Percentiles rank a stretch among this genome's conserved stretches.
These are phyloP conservation scores for Eurytemora carolleeae DNA, from an alignment of 1,140 invertebrate genomes.

Conservation along the genomic window DNA sequence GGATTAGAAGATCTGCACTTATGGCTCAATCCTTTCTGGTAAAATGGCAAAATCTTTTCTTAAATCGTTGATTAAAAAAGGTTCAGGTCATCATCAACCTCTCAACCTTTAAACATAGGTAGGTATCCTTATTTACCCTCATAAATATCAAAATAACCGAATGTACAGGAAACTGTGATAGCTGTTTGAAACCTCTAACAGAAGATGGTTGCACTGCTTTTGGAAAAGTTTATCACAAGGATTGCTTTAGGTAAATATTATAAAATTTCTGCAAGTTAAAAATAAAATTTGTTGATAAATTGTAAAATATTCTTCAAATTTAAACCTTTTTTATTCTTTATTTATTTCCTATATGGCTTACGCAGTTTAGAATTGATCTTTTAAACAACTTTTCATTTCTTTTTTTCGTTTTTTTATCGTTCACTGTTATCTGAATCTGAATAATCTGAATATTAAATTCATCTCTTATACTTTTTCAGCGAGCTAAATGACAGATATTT, in stretches of 20 bases:
- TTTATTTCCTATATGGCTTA: neutral
- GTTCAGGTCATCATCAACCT: too few species aligned
- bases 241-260: slow-evolving; percentile 8
- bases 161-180: slow-evolving; percentile 12
- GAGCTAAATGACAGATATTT: too few species aligned
- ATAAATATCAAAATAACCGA: too few species aligned
- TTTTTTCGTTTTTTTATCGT: neutral
- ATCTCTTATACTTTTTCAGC: too few species aligned
- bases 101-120: too few species aligned
- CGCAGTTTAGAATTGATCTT: neutral
- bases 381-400: neutral
- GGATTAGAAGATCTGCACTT: too few species aligned
- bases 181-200: slow-evolving; percentile 8
- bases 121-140: too few species aligned
- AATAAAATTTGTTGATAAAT: neutral
- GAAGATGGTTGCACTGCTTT: slow-evolving; percentile 14
- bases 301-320: neutral
- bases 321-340: neutral
- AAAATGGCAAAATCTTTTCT: too few species aligned
- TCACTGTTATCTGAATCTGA: too few species aligned
- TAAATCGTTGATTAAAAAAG: too few species aligned
- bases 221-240: slow-evolving; percentile 14
- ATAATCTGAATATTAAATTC: too few species aligned
- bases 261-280: neutral
- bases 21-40: too few species aligned